A percentile compares a stretch with the other conserved stretches of the same genome.
Conservation (phyloP, 2,797 vertebrate genomes). For the Emydoidea blandingii region DNA sequence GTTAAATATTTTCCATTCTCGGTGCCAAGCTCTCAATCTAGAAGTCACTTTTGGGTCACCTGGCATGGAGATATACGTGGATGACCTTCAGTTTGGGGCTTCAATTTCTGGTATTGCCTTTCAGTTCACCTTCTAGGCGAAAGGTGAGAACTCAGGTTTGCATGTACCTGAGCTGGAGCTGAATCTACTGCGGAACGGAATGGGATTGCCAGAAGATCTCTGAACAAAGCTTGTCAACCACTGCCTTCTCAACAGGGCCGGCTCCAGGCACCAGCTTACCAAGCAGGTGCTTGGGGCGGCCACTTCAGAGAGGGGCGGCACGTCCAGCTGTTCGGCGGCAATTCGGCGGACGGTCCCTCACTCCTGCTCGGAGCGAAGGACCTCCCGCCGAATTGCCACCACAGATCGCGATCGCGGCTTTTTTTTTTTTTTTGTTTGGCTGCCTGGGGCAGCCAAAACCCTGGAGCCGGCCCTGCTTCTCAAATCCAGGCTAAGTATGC, state of each 20-base stretch:
- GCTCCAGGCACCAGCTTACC: no score
- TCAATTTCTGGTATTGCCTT: constrained; percentile 65
- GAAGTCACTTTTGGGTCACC: constrained; percentile 68
- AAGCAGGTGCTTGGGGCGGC: no score
- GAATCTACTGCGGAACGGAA: no score
- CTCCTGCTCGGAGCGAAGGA: no score
- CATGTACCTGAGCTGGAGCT: background rate
- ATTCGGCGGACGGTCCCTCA: no score
- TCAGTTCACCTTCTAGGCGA: constrained; percentile 32
- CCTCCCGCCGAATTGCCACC: no score
- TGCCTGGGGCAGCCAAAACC: no score
- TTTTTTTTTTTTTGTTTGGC: no score
- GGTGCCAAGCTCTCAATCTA: constrained; percentile 73
- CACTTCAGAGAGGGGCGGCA: no score
- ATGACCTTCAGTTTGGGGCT: constrained; percentile 66
- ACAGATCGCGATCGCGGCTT: no score
- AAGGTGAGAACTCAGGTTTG: background rate
- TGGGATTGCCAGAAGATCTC: background rate
- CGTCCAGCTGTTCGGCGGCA: no score
- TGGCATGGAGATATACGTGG: constrained; percentile 60
- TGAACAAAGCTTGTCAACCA: background rate
- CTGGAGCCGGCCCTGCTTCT: background rate
- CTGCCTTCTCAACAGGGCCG: background rate
- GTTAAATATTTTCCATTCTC: constrained; percentile 77
- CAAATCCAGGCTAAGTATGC: no score